Conservation (phyloP, 2,888 invertebrate species). For the Ceratothoa steindachneri region DNA sequence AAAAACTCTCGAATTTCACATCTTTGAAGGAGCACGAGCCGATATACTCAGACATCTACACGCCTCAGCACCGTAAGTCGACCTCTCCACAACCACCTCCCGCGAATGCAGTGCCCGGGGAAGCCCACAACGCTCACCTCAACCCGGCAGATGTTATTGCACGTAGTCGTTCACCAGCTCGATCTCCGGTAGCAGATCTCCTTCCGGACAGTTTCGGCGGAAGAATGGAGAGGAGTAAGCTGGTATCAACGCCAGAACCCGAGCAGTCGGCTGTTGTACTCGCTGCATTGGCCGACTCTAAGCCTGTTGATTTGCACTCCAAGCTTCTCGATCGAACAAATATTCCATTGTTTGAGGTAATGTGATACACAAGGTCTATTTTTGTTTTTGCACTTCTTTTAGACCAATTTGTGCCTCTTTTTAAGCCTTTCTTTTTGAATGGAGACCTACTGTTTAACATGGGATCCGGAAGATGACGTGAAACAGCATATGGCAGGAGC, state of each 20-base stretch:
- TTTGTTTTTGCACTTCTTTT: no score
- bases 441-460: no score
- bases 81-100: conserved; percentile 15
- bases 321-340: conserved; percentile 23
- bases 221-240: not conserved
- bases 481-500: no score
- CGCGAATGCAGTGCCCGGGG: no score
- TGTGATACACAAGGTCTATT: no score
- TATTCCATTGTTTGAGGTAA: conserved; percentile 43
- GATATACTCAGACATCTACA: conserved; percentile 45
- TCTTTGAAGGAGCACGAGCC: conserved; percentile 42
- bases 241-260: conserved; percentile 11
- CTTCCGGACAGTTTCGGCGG: conserved; percentile 16
- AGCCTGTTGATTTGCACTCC: conserved; percentile 19
- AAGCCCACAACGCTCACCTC: not conserved
- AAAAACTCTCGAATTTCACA: conserved; percentile 28
- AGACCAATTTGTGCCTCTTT: no score
- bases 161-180: not conserved
- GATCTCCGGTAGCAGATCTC: conserved; percentile 37
- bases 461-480: no score
- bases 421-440: no score
- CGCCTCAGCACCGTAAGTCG: conserved; percentile 26
- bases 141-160: not conserved
- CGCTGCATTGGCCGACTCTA: conserved; percentile 38
- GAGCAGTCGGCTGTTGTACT: conserved; percentile 30